Evolutionary conservation across 2,797 vertebrate species (phyloP).

Genomic region (Pseudocheirus occidentalis): DNA sequence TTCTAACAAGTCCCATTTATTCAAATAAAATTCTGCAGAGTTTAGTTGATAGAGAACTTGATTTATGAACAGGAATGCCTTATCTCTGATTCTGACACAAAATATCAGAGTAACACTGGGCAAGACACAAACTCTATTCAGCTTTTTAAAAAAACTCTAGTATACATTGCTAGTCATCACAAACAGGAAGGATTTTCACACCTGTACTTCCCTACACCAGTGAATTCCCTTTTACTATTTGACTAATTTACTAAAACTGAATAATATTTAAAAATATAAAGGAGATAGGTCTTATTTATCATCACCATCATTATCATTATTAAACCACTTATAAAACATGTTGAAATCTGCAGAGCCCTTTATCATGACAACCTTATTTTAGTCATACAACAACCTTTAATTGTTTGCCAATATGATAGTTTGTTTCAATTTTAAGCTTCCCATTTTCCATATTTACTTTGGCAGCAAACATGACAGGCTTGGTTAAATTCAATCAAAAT

Average conservation of each 20-base stretch:
- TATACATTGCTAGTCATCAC: not conserved
- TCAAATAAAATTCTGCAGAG: not conserved
- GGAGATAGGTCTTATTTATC: not conserved
- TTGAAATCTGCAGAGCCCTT: not conserved
- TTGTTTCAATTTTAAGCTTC: not conserved
- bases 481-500: not conserved
- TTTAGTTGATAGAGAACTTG: not conserved
- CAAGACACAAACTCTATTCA: not conserved
- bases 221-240: not conserved
- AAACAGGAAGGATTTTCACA: not conserved
- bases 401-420: not conserved
- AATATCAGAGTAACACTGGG: not conserved
- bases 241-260: not conserved
- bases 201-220: too few relatives aligned
- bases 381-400: too few relatives aligned
- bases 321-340: not conserved
- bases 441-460: not conserved
- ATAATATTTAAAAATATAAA: not conserved
- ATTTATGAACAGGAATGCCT: not conserved
- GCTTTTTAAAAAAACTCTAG: not conserved
- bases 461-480: not conserved
- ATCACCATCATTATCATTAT: too few relatives aligned
- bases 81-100: not conserved
- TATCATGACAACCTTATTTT: not conserved
- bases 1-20: not conserved